Base-by-base conservation (phyloP, 2,797 vertebrate species). In the Eulemur rubriventer region DNA sequence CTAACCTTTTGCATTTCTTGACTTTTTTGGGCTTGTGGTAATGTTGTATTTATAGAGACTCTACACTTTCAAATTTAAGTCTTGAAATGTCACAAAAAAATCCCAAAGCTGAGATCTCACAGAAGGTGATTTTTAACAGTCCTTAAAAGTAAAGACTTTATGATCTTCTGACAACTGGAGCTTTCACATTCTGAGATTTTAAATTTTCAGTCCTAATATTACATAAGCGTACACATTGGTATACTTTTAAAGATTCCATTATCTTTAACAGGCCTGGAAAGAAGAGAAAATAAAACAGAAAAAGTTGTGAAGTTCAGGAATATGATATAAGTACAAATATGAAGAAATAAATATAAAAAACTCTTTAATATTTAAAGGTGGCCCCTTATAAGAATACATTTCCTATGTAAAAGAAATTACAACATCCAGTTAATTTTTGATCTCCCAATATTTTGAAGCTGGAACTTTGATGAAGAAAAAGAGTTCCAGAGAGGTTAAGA, bases 1-100 rank as follows among this genome's bases (percentile, higher is more conserved):
- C 96, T 98, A 98, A 98, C 98, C 98, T 98, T 98, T 98, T 97
- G 98, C 97, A 98, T 98, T 98, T 98, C 97, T 98, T 98, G 97
- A 98, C 98, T 98, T 98, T 98, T 98, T 97, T 97, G 97, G 96
- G 97, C 90, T 97, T 97, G 96, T 97, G 97, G 97, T 97, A 97
- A 97, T 72, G 97, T 78, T 96, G 96, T 97, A 98, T 98, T 98
- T 97, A 98, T 98, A 98, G 97, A 97, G 97, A 97, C 95, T 98
- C 96, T 95, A 97, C 97, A 98, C 97, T 97, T 98, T 97, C 97
- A 97, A 97, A 98, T 98, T 98, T 98, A 97, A 98, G 97, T 95
- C 96, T 98, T 97, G 96, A 98, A 98, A 98, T 98, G 98, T 98
- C 98, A 98, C 92, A 97, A 98, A 96, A 97, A 98, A 98, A 97